A percentile compares a stretch with the other conserved stretches of the same genome.
These are phyloP conservation scores for Ericerus pela DNA, from an alignment of 1,140 invertebrate species.

Conservation along the genomic window DNA sequence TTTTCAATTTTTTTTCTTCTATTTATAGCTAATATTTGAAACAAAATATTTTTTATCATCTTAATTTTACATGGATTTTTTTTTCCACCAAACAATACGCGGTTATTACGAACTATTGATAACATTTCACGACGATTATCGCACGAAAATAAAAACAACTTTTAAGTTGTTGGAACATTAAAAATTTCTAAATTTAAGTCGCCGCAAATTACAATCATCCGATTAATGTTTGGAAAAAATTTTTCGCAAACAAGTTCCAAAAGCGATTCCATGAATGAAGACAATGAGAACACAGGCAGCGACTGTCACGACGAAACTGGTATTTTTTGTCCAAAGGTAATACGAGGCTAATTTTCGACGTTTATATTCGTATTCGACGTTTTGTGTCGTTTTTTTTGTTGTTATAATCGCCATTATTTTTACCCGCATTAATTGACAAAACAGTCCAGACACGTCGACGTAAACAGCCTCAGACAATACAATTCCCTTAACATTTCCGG, in stretches of 20 bases:
- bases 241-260: not conserved
- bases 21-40: too few relatives aligned
- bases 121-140: too few relatives aligned
- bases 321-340: not conserved
- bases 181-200: too few relatives aligned
- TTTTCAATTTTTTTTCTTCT: too few relatives aligned
- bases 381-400: not conserved
- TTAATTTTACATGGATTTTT: too few relatives aligned
- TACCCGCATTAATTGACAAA: not conserved
- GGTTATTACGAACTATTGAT: too few relatives aligned
- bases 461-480: not conserved
- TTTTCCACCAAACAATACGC: too few relatives aligned
- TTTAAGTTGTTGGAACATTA: too few relatives aligned
- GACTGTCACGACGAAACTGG: not conserved
- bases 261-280: not conserved
- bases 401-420: not conserved
- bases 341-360: not conserved
- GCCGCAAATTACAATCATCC: too few relatives aligned
- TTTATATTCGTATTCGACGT: not conserved
- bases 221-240: slow-evolving; percentile 9
- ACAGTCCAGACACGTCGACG: not conserved
- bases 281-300: not conserved
- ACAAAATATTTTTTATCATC: too few relatives aligned
- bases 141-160: too few relatives aligned
- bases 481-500: not conserved